Conservation (phyloP, 1,140 invertebrate species). For the Cydia strobilella region DNA sequence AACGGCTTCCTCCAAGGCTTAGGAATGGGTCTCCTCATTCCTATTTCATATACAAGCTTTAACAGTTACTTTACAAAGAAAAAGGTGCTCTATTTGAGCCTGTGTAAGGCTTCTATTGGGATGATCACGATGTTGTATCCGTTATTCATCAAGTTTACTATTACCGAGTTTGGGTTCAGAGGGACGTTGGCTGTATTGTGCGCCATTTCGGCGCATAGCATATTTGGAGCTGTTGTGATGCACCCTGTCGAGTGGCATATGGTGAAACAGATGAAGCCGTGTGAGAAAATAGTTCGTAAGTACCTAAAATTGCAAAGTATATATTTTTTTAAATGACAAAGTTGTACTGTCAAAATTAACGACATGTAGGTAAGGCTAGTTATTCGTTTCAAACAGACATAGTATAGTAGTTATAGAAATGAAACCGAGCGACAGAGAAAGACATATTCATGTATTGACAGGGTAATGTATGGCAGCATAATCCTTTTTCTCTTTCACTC, state of each 20-base stretch:
- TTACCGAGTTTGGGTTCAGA: conserved; percentile 82
- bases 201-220: conserved; percentile 82
- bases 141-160: conserved; percentile 79
- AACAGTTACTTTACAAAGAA: conserved; percentile 75
- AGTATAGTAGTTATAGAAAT: no score
- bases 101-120: conserved; percentile 82
- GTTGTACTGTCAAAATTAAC: no score
- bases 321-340: no score
- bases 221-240: conserved; percentile 83
- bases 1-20: conserved; percentile 73
- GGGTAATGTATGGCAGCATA: no score
- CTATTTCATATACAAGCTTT: conserved; percentile 71
- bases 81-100: conserved; percentile 81
- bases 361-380: no score
- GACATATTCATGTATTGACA: no score
- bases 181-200: conserved; percentile 82
- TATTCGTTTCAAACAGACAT: no score
- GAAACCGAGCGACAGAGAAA: no score
- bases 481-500: no score
- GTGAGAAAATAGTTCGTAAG: conserved; percentile 73
- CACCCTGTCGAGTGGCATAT: conserved; percentile 87
- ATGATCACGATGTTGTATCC: conserved; percentile 82
- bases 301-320: conserved; percentile 36
- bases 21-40: conserved; percentile 74
- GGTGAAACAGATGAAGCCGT: conserved; percentile 70